Conservation (phyloP, 1,140 invertebrate genomes). For the Drosophila persimilis region DNA sequence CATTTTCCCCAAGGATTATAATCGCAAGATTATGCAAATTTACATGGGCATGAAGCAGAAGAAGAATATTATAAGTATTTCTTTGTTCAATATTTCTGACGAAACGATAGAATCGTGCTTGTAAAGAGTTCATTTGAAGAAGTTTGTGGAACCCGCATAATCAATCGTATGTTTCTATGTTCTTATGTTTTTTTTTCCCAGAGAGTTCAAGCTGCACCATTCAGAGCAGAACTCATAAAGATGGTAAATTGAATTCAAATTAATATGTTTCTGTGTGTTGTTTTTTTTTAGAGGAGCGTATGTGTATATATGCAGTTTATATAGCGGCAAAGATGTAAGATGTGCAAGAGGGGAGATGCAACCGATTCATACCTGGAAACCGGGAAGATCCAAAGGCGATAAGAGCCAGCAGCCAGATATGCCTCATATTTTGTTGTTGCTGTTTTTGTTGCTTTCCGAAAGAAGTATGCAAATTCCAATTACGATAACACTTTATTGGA, state of each 20-base stretch:
- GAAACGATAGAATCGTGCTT: slow-evolving; percentile 1
- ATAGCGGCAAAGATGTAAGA: slow-evolving; percentile 36
- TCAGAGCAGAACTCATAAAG: slow-evolving; percentile 32
- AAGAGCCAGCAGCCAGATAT: slow-evolving; percentile 55
- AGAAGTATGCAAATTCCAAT: slow-evolving; percentile 21
- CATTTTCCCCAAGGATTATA: slow-evolving; percentile 49
- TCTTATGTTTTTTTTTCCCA: too few species aligned
- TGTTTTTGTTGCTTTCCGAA: slow-evolving; percentile 35
- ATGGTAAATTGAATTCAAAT: slow-evolving; percentile 41
- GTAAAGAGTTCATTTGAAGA: slow-evolving; percentile 3
- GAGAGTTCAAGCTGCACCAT: too few species aligned
- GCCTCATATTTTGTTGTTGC: slow-evolving; percentile 43
- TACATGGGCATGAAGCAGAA: slow-evolving; percentile 24
- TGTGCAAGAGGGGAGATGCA: slow-evolving; percentile 13
- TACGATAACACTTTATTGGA: slow-evolving; percentile 15
- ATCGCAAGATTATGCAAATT: slow-evolving; percentile 58
- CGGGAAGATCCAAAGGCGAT: slow-evolving; percentile 51
- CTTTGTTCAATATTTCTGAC: slow-evolving; percentile 16
- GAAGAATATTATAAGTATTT: slow-evolving; percentile 40
- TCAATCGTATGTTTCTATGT: not conserved
- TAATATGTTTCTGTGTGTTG: slow-evolving; percentile 28
- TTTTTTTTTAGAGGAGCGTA: not conserved
- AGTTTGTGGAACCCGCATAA: slow-evolving; percentile 32
- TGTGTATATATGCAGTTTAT: not conserved
- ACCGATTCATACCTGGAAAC: slow-evolving; percentile 54